Evolutionary conservation across 1,140 invertebrate species (phyloP).

Genomic region (Bactericera cockerelli): DNA sequence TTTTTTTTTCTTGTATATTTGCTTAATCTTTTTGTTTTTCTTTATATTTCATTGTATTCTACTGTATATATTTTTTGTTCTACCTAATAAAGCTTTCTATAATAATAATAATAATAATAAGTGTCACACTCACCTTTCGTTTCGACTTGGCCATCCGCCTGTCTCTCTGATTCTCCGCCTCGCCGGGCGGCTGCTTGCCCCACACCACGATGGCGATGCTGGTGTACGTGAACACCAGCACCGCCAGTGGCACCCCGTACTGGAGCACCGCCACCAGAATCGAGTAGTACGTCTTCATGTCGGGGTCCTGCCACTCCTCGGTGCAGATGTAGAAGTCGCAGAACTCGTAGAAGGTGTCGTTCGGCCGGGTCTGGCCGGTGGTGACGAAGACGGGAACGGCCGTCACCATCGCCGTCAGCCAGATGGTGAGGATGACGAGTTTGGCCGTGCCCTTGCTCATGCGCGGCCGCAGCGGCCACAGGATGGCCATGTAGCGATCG

Average conservation of each 20-base stretch:
- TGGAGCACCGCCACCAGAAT: conserved; percentile 64
- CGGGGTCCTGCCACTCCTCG: conserved; percentile 41
- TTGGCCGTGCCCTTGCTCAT: conserved; percentile 56
- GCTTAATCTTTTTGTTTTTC: no score
- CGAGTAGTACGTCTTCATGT: conserved; percentile 51
- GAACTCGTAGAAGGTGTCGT: conserved; percentile 30
- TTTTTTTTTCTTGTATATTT: no score
- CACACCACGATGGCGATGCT: conserved; percentile 75
- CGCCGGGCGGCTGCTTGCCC: conserved; percentile 70
- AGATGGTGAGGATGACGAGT: conserved; percentile 54
- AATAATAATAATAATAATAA: no score
- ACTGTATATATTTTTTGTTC: no score
- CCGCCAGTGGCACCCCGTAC: conserved; percentile 64
- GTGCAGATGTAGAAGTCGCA: conserved; percentile 43
- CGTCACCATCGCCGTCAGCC: conserved; percentile 60
- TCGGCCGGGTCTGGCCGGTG: conserved; percentile 40
- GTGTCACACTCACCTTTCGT: conserved; percentile 52
- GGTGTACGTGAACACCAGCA: conserved; percentile 76
- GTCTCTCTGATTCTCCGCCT: conserved; percentile 66
- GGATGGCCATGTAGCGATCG: conserved; percentile 74
- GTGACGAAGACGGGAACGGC: conserved; percentile 66
- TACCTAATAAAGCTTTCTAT: no score
- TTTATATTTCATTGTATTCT: no score
- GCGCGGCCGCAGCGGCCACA: conserved; percentile 66
- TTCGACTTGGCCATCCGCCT: conserved; percentile 69